Conservation (phyloP, 2,888 invertebrate species). For the Cheilosia urbana region DNA sequence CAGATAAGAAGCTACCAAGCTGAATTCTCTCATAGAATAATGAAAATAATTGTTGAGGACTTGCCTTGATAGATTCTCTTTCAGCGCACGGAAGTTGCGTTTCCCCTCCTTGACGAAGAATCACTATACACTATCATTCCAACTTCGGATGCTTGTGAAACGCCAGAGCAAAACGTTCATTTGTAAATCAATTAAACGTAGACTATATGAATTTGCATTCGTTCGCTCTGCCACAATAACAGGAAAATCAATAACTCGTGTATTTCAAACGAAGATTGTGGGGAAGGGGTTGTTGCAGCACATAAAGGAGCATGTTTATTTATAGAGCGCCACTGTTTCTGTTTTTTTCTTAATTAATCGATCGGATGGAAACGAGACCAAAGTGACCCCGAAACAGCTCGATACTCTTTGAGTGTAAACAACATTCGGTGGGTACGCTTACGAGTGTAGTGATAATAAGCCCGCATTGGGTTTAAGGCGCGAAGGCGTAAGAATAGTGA, state of each 20-base stretch:
- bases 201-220: conserved; percentile 37
- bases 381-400: conserved; percentile 42
- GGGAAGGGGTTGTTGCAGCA: conserved; percentile 13
- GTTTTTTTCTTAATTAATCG: conserved; percentile 49
- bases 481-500: neutral
- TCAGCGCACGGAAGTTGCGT: conserved; percentile 46
- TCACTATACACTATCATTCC: conserved; percentile 17
- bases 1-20: conserved; percentile 34
- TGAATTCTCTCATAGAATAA: conserved; percentile 26
- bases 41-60: conserved; percentile 32
- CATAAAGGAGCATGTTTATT: conserved; percentile 45
- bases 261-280: conserved; percentile 21
- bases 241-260: conserved; percentile 59
- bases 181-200: conserved; percentile 45
- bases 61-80: conserved; percentile 33
- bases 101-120: conserved; percentile 1
- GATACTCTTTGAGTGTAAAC: neutral
- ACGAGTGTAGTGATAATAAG: neutral
- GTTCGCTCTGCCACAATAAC: conserved; percentile 34
- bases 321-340: conserved; percentile 42
- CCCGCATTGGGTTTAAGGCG: neutral
- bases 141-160: conserved; percentile 21
- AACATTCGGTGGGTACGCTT: neutral
- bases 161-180: conserved; percentile 13
- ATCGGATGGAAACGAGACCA: conserved; percentile 37